Conservation (phyloP, 1,140 invertebrate species). For the Mylabris phalerata region DNA sequence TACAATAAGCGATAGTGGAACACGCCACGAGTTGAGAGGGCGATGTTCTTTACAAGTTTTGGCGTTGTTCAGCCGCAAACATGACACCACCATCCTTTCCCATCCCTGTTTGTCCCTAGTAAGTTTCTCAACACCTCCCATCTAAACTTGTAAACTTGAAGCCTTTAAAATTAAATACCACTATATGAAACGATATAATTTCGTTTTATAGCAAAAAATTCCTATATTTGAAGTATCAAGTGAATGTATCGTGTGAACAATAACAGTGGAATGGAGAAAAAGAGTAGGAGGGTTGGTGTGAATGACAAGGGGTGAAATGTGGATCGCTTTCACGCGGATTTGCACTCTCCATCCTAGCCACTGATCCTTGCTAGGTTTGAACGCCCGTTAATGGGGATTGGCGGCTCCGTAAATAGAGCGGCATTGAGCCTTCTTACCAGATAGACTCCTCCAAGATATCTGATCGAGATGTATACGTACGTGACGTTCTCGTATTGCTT, state of each 20-base stretch:
- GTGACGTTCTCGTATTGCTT: slow-evolving; percentile 11
- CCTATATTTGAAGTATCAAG: background rate
- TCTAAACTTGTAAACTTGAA: slow-evolving; percentile 11
- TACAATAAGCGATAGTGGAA: slow-evolving; percentile 9
- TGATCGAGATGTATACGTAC: slow-evolving; percentile 4
- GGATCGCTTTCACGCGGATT: slow-evolving; percentile 37
- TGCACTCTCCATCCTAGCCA: slow-evolving; percentile 30
- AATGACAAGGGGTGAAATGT: slow-evolving; percentile 23
- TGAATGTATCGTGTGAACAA: background rate
- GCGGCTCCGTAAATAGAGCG: slow-evolving; percentile 42
- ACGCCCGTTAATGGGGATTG: slow-evolving; percentile 41
- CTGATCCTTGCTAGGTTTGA: slow-evolving; percentile 28
- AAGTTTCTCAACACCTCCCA: slow-evolving; percentile 17
- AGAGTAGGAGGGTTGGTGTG: slow-evolving; percentile 21
- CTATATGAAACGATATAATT: slow-evolving; percentile 11
- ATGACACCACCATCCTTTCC: slow-evolving; percentile 24
- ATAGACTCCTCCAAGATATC: slow-evolving; percentile 9
- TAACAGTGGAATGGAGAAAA: background rate
- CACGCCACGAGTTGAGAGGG: slow-evolving; percentile 22
- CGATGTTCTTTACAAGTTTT: slow-evolving; percentile 28
- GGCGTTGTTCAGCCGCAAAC: slow-evolving; percentile 30
- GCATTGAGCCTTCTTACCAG: slow-evolving; percentile 38
- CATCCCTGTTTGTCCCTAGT: slow-evolving; percentile 2
- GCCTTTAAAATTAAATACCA: slow-evolving; percentile 15
- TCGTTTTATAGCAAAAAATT: background rate